Percentiles rank a stretch among this genome's conserved stretches.
phyloP scores from a whole-genome alignment of 2,113 vertebrate genomes.

The Lates calcarifer region DNA sequence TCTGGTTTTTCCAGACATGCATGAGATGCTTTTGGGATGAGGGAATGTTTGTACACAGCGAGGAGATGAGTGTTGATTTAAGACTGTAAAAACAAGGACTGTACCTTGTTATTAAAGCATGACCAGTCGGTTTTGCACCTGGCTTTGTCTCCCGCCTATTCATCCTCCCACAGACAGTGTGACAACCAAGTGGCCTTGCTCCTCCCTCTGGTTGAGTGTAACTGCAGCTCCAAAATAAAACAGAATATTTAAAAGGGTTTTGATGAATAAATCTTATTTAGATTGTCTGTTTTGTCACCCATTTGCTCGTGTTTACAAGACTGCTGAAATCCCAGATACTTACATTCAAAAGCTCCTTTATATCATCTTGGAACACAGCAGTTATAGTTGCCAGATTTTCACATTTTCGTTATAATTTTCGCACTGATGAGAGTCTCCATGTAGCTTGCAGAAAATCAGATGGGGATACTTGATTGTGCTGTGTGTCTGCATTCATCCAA shows the following conservation, averaged over 20 bases:
- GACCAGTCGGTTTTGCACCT: conserved; percentile 57
- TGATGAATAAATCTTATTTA: background rate
- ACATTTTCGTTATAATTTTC: background rate
- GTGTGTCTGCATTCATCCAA: background rate
- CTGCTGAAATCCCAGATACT: conserved; percentile 6
- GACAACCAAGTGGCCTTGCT: conserved; percentile 5
- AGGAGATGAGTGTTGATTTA: conserved; percentile 51
- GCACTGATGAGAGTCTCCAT: background rate
- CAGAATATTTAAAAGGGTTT: background rate
- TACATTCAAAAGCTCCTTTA: background rate
- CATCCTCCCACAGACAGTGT: conserved; percentile 41
- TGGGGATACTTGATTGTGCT: conserved; percentile 27
- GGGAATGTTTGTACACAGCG: conserved; percentile 41
- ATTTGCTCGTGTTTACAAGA: conserved; percentile 10
- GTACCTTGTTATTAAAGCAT: conserved; percentile 57
- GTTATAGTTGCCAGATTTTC: background rate
- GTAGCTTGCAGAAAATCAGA: conserved; percentile 14
- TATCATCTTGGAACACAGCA: background rate
- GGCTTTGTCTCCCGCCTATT: conserved; percentile 56
- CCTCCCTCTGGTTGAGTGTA: conserved; percentile 1
- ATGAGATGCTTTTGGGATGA: conserved; percentile 46
- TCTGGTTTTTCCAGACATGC: conserved; percentile 18
- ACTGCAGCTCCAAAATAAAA: conserved; percentile 28
- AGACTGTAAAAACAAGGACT: conserved; percentile 48
- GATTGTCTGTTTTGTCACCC: conserved; percentile 4